Evolutionary conservation across 2,113 vertebrate species (phyloP), one percentile per base, ranked within the genome.

Genomic region (Rhynchopsitta pachyrhyncha): DNA sequence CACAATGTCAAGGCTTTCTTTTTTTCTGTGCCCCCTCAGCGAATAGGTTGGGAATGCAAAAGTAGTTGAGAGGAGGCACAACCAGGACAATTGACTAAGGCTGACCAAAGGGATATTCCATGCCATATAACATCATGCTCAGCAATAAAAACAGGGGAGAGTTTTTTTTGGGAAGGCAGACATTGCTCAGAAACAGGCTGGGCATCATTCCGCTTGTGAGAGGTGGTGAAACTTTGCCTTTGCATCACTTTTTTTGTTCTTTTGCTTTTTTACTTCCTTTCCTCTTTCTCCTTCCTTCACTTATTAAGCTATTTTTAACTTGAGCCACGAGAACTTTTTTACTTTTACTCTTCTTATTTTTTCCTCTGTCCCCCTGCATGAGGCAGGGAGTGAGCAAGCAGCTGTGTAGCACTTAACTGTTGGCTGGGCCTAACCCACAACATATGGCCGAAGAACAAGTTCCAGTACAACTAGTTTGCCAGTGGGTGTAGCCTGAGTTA

Each of bases 41-140:
- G 22, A n/a, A 7, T 41, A 37, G 16, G 3, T 10, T 82, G 49
- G 10, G 35, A 5, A 2, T 1, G 4, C 31, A 57, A 3, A 62
- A 35, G 33, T 39, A 39, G 4, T 1, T 52, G 13, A 4, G 33
- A 76, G 9, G 11, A 17, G 13, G 19, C 14, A 60, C 5, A 64
- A n/a, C 5, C 10, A 66, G 25, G 4, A 62, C 11, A 66, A 7
- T 10, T 52, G 29, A 16, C 13, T 55, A 39, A 76, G 33, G 52
- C 7, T 80, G 16, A n/a, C 17, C 7, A 42, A 64, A 76, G 5
- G 24, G 6, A 24, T 64, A 59, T 71, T 60, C 33, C 16, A 17
- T 64, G 31, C 5, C 22, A n/a, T 31, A 29, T 37, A 81, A 60
- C 2, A 2, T 42, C 39, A 84, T 17, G 10, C 5, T 80, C 25